These are phyloP conservation scores for Clytia hemisphaerica DNA, from an alignment of 30 jellyfish, hydroid and myxozoan genomes.

Conservation along the genomic window DNA sequence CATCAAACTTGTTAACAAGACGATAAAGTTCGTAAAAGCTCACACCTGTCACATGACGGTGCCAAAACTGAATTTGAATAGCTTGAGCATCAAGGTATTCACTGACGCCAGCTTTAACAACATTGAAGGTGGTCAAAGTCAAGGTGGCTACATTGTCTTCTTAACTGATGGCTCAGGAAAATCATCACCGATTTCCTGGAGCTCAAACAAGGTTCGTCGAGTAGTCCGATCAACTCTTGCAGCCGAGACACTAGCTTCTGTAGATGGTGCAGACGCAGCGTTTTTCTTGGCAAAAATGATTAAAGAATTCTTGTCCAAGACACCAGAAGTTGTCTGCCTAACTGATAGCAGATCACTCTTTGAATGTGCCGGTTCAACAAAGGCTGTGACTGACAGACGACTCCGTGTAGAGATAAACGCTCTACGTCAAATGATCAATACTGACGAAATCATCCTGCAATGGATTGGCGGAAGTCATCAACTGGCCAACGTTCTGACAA, in stretches of 20 bases:
- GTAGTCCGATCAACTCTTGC: not conserved
- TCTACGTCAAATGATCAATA: not conserved
- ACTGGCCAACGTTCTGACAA: constrained; percentile 18
- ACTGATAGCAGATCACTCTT: constrained; percentile 2
- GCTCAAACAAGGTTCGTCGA: not conserved
- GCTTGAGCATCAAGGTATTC: no score
- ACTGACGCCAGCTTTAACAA: no score
- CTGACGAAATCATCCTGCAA: not conserved
- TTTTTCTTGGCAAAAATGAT: no score
- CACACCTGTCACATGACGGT: no score
- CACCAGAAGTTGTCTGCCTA: no score
- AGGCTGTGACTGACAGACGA: not conserved
- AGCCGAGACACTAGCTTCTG: not conserved
- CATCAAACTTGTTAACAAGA: no score
- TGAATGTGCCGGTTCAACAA: constrained; percentile 12
- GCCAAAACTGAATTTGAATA: no score
- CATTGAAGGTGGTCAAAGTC: not conserved
- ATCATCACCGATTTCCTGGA: not conserved
- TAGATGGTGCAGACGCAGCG: not conserved
- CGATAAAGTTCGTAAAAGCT: no score
- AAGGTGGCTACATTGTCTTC: not conserved
- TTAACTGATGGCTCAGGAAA: not conserved
- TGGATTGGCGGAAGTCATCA: not conserved
- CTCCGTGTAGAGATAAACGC: not conserved
- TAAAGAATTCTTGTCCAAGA: no score